Conservation (phyloP, 2,888 invertebrate genomes). For the Tenthredo amoena region DNA sequence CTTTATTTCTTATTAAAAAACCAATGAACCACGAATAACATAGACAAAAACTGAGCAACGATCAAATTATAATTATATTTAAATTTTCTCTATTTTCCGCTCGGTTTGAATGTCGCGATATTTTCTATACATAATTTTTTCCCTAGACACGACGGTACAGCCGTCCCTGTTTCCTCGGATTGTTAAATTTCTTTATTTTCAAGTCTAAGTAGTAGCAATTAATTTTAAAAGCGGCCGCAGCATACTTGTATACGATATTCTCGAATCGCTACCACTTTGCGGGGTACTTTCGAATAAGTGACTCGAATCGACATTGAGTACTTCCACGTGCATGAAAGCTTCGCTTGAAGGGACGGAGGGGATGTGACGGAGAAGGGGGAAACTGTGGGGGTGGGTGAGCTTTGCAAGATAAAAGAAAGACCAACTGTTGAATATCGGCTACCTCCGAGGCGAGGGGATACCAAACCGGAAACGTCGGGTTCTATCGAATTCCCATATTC, state of each 20-base stretch:
- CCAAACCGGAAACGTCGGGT: background rate
- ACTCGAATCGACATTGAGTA: conserved; percentile 39
- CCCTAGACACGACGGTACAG: background rate
- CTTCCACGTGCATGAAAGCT: conserved; percentile 36
- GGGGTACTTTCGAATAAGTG: conserved; percentile 14
- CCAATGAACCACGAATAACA: background rate
- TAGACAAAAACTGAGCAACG: background rate
- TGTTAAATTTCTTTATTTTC: background rate
- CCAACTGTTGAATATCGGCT: conserved; percentile 77
- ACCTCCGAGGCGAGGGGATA: conserved; percentile 57
- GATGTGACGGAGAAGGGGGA: conserved; percentile 57
- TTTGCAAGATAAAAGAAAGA: conserved; percentile 77
- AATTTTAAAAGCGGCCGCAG: background rate
- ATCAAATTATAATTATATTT: background rate
- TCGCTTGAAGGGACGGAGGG: conserved; percentile 61
- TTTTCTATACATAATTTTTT: background rate
- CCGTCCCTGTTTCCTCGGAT: background rate
- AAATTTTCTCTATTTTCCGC: background rate
- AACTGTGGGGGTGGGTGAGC: conserved; percentile 62
- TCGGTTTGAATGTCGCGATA: background rate
- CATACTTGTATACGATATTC: background rate
- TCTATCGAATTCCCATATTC: background rate
- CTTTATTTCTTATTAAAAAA: background rate
- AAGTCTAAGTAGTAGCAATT: background rate
- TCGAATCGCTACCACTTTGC: background rate